Evolutionary conservation across 2,113 vertebrate genomes (phyloP).

Genomic region (Girardinichthys multiradiatus): DNA sequence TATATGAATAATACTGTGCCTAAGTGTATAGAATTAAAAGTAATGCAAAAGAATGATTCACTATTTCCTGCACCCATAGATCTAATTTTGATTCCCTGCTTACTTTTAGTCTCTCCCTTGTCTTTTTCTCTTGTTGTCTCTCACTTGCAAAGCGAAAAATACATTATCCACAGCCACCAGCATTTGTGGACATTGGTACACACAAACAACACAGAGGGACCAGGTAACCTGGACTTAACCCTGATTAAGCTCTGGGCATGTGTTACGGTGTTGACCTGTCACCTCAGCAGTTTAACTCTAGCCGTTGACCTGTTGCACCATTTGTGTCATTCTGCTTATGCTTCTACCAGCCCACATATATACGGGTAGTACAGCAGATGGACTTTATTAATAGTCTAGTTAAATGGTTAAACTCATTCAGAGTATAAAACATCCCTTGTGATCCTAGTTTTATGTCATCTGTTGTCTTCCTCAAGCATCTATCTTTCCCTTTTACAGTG

Average conservation of each 20-base stretch:
- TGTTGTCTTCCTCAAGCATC: neutral
- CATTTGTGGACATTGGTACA: conserved; percentile 1
- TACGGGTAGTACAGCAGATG: neutral
- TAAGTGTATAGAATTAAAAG: neutral
- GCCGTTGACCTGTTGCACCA: neutral
- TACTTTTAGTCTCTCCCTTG: neutral
- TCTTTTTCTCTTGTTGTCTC: neutral
- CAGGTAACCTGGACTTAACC: conserved; percentile 22
- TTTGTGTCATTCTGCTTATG: neutral
- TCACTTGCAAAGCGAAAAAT: neutral
- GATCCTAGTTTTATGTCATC: neutral
- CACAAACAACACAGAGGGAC: neutral
- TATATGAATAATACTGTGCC: neutral
- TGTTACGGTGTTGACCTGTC: conserved; percentile 10
- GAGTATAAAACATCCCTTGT: neutral
- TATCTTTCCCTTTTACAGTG: neutral
- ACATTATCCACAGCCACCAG: neutral
- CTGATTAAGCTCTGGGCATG: conserved; percentile 10
- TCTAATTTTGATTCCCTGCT: neutral
- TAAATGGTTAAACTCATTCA: neutral
- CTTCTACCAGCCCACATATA: neutral
- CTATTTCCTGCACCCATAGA: neutral
- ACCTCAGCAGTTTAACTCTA: neutral
- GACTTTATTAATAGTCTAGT: neutral
- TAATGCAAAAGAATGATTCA: neutral